Evolutionary conservation across 2,113 vertebrate species (phyloP), one percentile per base, ranked within the genome.

Genomic region (Merops nubicus): DNA sequence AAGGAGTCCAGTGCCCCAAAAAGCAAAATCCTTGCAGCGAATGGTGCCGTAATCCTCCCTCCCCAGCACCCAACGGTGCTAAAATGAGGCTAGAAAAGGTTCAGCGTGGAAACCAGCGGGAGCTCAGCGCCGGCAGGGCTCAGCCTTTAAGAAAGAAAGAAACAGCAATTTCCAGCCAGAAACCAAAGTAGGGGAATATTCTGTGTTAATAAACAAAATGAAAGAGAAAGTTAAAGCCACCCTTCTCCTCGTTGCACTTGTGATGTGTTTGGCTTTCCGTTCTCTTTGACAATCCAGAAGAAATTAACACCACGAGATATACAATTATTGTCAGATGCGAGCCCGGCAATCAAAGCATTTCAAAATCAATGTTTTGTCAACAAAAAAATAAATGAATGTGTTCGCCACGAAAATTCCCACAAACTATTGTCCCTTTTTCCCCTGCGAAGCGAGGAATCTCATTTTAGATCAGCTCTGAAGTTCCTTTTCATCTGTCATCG

Each of bases 401-500:
- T 94, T 90, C 96, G 76, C 90, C 91, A 79, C 16, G 76, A 96
- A 92, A 92, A 89, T 77, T 67, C 64, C 74, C 65, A 60, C 74
- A 43, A 95, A 95, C 93, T 86, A 60, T 91, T 88, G 69, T 65
- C 78, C 78, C 79, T 85, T 95, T 88, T 93, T 6, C 83, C 25
- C 88, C 88, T 8, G 26, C 72, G 82, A 96, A 94, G 92, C 85
- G 65, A 34, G 6, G 92, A 96, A 94, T 90, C 94, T 96, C 94
- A 83, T 93, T 96, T 96, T 88, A 79, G 74, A 91, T 91, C 81
- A 89, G 48, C 93, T 91, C 94, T 94, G 93, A 96, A 95, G 93
- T 92, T 96, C 81, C 88, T 96, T 97, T 97, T 96, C 82, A 97
- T 97, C 95, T 97, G 95, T 96, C 96, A 95, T 54, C 77, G 1